Conservation (phyloP, 37 sponge, comb jelly and placozoan species). For the Diacarnus erythraeanus region DNA sequence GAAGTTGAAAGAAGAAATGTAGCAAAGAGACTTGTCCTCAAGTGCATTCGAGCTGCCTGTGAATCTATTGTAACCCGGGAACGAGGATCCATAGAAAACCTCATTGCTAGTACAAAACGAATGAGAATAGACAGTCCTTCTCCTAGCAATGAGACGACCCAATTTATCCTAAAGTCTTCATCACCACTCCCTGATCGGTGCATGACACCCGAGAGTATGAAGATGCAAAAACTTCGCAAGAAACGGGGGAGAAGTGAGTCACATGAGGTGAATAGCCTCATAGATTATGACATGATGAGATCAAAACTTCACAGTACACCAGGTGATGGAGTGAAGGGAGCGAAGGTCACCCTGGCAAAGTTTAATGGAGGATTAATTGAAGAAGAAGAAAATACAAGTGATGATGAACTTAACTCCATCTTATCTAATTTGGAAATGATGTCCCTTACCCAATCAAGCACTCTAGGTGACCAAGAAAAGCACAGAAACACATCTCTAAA, state of each 20-base stretch:
- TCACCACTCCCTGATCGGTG: background rate
- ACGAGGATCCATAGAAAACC: conserved; percentile 32
- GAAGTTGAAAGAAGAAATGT: conserved; percentile 22
- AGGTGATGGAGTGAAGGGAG: background rate
- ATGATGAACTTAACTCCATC: background rate
- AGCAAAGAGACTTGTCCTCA: conserved; percentile 51
- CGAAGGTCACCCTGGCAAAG: background rate
- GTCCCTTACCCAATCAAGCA: background rate
- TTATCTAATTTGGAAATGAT: background rate
- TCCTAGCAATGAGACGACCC: background rate
- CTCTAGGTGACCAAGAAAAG: background rate
- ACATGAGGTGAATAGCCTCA: conserved; percentile 25
- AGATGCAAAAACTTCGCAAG: conserved; percentile 8
- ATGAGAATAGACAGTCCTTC: conserved; percentile 25
- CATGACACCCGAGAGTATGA: background rate
- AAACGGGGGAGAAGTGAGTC: conserved; percentile 53
- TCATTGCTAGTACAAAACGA: conserved; percentile 54
- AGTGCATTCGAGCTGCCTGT: conserved; percentile 38
- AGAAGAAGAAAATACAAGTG: background rate
- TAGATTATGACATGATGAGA: background rate
- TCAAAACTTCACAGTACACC: background rate
- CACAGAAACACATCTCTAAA: background rate
- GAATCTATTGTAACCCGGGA: background rate
- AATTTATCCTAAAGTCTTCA: no score
- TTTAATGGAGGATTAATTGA: background rate